A percentile compares a stretch with the other conserved stretches of the same genome.
Evolutionary conservation across 1,140 invertebrate species (phyloP).

Genomic region (Linepithema humile): DNA sequence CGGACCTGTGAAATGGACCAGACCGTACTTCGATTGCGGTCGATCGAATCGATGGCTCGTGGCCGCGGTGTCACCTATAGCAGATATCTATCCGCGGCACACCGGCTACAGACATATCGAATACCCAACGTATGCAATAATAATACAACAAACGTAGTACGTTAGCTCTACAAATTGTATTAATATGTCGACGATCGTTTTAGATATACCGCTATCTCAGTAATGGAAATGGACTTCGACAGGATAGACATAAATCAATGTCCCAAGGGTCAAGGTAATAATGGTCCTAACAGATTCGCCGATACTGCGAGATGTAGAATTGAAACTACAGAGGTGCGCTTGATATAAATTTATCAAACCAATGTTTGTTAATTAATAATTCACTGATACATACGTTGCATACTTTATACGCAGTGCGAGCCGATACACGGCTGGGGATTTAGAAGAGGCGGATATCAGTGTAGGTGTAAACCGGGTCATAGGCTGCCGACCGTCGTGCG

Average conservation of each 20-base stretch:
- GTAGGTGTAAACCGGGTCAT: slow-evolving; percentile 95
- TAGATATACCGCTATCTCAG: slow-evolving; percentile 96
- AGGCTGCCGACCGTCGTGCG: slow-evolving; percentile 94
- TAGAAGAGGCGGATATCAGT: slow-evolving; percentile 97
- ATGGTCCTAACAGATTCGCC: slow-evolving; percentile 94
- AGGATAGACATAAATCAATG: slow-evolving; percentile 99
- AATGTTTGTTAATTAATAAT: neutral
- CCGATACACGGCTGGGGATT: slow-evolving; percentile 98
- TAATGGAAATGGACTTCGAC: slow-evolving; percentile 98
- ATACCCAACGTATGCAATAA: slow-evolving; percentile 93
- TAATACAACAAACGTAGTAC: slow-evolving; percentile 4
- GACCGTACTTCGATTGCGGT: slow-evolving; percentile 98
- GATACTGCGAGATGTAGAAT: slow-evolving; percentile 96
- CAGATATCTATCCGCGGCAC: slow-evolving; percentile 97
- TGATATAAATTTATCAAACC: slow-evolving; percentile 4
- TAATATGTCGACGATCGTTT: slow-evolving; percentile 65
- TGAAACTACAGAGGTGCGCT: slow-evolving; percentile 95
- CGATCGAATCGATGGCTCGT: slow-evolving; percentile 98
- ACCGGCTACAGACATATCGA: slow-evolving; percentile 97
- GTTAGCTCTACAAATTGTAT: neutral
- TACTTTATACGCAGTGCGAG: slow-evolving; percentile 90
- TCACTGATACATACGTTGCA: neutral
- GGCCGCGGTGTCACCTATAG: slow-evolving; percentile 96
- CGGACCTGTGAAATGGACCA: slow-evolving; percentile 96
- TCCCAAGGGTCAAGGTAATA: slow-evolving; percentile 94